These are phyloP conservation scores for Thyatira batis DNA, from an alignment of 2,888 invertebrate genomes.

Conservation along the genomic window DNA sequence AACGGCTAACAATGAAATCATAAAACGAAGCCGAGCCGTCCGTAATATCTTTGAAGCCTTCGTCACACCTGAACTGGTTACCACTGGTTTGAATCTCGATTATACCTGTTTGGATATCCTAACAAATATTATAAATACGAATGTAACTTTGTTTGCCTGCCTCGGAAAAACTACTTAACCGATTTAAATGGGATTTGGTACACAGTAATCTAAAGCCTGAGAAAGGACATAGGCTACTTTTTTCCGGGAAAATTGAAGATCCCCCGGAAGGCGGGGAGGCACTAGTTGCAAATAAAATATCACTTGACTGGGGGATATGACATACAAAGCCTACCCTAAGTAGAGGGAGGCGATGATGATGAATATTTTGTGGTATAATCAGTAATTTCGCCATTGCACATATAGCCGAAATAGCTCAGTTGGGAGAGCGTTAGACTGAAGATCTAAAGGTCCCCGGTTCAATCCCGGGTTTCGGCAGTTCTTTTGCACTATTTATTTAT, in stretches of 20 bases:
- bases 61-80: conserved; percentile 46
- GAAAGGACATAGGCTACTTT: no score
- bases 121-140: neutral
- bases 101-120: neutral
- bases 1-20: conserved; percentile 61
- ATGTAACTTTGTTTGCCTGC: no score
- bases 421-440: conserved; percentile 6
- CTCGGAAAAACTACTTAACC: no score
- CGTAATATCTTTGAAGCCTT: conserved; percentile 49
- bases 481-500: neutral
- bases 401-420: conserved; percentile 7
- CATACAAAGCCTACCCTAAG: no score
- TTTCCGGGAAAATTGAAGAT: no score
- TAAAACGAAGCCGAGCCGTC: conserved; percentile 51
- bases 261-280: no score
- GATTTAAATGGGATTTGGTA: no score
- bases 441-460: conserved; percentile 7
- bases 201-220: no score
- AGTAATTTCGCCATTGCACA: neutral
- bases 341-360: no score
- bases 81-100: conserved; percentile 12
- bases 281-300: no score
- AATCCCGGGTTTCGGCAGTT: conserved; percentile 3
- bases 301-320: no score
- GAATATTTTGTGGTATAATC: neutral